Base-by-base conservation (phyloP, 2,888 invertebrate genomes). In the Meiosimyza platycephala region DNA sequence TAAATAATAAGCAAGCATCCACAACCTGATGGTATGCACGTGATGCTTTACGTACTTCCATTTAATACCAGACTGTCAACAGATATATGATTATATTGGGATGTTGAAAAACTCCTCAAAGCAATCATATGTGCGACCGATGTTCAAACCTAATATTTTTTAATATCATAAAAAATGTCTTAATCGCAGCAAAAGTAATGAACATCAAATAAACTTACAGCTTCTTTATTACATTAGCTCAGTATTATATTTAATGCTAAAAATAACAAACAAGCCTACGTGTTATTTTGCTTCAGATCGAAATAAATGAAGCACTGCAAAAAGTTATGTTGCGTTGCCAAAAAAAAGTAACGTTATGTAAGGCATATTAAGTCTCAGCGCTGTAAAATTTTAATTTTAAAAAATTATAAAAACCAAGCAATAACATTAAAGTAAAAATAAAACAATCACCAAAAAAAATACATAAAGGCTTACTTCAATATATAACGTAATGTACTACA, bases 241-340 rank as follows among this genome's bases (percentile, higher is more conserved):
- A 55, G 55, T 55, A 55, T 55, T 55, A 55, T 16, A 55, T 55
- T 18, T n/a, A 55, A 55, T 55, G 55, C 18, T 55, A 1, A 16
- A 16, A 22, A 55, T 15, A 12, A 12, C n/a, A 11, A n/a, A 6
- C n/a, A 22, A 55, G 18, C 18, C 18, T 55, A 12, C 55, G 11
- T 12, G 22, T 3, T 15, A 55, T 40, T 40, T 40, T 40, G 40
- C 40, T 40, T 55, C 55, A n/a, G n/a, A 16, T 55, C 55, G 55
- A 16, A 55, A 55, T 55, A 18, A 55, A 55, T 22, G 55, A 55
- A 55, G 55, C 18, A 18, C 22, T 55, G 12, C 9, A 13, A 54
- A 54, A 6, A 3, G 40, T 40, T 40, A 9, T 9, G 9, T 40
- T 40, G 9, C 40, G 40, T 40, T 40, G 40, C 40, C 40, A 40